A percentile compares a stretch with the other conserved stretches of the same genome.
Evolutionary conservation across 2,797 vertebrate genomes (phyloP).

Genomic region (Crenuchus spilurus): DNA sequence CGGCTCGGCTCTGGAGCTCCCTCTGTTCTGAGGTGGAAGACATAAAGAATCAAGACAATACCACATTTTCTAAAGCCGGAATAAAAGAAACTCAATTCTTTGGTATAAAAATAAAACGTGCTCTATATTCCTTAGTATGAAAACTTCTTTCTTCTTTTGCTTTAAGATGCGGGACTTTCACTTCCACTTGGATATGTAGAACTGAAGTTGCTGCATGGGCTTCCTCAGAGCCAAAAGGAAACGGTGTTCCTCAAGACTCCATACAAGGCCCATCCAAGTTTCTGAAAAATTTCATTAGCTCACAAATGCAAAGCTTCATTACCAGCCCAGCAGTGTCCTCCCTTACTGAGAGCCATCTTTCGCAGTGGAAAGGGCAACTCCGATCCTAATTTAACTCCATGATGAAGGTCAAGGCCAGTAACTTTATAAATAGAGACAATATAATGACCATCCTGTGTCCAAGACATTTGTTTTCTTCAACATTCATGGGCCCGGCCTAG

Average conservation of each 20-base stretch:
- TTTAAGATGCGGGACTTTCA: background rate
- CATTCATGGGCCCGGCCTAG: slow-evolving; percentile 13
- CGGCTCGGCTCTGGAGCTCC: slow-evolving; percentile 66
- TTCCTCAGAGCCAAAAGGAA: background rate
- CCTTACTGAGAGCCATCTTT: slow-evolving; percentile 64
- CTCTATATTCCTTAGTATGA: slow-evolving; percentile 19
- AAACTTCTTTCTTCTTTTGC: slow-evolving; percentile 19
- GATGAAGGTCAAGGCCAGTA: slow-evolving; percentile 70
- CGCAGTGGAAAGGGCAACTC: slow-evolving; percentile 67
- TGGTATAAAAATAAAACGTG: slow-evolving; percentile 5
- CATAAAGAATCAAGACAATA: slow-evolving; percentile 43
- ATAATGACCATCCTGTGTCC: slow-evolving; percentile 62
- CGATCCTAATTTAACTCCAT: slow-evolving; percentile 54
- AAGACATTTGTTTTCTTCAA: slow-evolving; percentile 42
- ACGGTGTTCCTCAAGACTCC: slow-evolving; percentile 12
- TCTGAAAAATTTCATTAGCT: slow-evolving; percentile 63
- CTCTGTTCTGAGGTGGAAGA: slow-evolving; percentile 69
- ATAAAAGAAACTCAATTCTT: background rate
- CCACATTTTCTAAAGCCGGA: background rate
- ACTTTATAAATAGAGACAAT: slow-evolving; percentile 64
- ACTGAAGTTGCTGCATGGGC: background rate
- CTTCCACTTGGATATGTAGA: background rate
- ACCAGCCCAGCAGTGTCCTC: slow-evolving; percentile 53
- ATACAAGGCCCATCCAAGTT: background rate
- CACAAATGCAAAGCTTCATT: slow-evolving; percentile 68